Evolutionary conservation across 2,113 vertebrate species (phyloP).

Genomic region (Hirundichthys speculiger): DNA sequence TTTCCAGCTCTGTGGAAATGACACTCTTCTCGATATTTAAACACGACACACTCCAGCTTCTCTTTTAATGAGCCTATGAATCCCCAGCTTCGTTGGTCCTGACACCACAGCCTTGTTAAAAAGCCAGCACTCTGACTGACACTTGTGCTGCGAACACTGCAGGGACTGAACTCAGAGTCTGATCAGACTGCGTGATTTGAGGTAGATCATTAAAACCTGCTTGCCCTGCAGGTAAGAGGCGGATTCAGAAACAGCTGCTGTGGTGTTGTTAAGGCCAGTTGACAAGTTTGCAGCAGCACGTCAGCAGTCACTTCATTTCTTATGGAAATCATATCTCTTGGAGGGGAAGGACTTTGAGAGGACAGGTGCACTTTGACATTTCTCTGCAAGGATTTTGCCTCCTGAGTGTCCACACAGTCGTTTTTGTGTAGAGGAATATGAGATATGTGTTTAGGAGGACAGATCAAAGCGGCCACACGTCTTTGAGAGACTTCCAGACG

Average conservation of each 20-base stretch:
- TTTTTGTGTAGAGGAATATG: slow-evolving; percentile 14
- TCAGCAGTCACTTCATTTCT: slow-evolving; percentile 21
- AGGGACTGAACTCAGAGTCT: slow-evolving; percentile 4
- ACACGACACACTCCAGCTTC: slow-evolving; percentile 12
- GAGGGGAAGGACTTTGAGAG: not conserved
- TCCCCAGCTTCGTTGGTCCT: slow-evolving; percentile 6
- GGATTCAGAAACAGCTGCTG: slow-evolving; percentile 9
- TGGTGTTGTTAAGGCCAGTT: not conserved
- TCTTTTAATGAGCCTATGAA: slow-evolving; percentile 41
- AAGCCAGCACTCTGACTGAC: slow-evolving; percentile 45
- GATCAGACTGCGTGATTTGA: slow-evolving; percentile 3
- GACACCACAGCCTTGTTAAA: slow-evolving; percentile 25
- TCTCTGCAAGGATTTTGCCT: slow-evolving; percentile 1
- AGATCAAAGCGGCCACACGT: slow-evolving; percentile 65
- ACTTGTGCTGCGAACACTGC: slow-evolving; percentile 21
- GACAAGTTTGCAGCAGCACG: not conserved
- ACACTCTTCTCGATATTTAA: slow-evolving; percentile 12
- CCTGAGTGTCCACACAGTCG: not conserved
- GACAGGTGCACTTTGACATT: slow-evolving; percentile 23
- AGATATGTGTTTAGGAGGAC: slow-evolving; percentile 7
- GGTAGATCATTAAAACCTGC: slow-evolving; percentile 22
- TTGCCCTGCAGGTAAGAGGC: not conserved
- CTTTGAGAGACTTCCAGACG: slow-evolving; percentile 71
- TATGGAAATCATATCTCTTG: not conserved
- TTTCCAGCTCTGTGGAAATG: slow-evolving; percentile 1